Evolutionary conservation across 2,888 invertebrate genomes (phyloP), one percentile per base, ranked within the genome.

Genomic region (Drosophila anomalata): DNA sequence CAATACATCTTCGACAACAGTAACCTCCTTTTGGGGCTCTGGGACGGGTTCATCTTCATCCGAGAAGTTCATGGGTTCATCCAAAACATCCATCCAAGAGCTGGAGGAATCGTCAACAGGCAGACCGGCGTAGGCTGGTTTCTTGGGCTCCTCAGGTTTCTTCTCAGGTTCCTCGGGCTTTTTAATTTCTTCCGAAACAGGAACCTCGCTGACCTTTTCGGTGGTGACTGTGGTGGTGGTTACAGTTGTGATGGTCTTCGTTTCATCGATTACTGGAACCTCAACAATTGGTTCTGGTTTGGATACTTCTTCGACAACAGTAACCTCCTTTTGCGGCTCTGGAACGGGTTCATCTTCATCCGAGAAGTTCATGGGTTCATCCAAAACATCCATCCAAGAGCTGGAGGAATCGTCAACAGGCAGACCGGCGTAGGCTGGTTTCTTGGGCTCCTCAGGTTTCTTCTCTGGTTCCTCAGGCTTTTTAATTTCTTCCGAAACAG

Each of bases 381-480:
- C 87, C 31, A 85, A 33, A 11, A 87, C 89, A 58, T 91, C 89
- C 80, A 91, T 85, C 88, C 91, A 92, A 2, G 87, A 67, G 48
- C 77, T 88, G 22, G 89, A 74, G 0, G 90, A 74, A 20, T 90
- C 86, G 65, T 90, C 90, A 26, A 89, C 81, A 11, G 90, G 89
- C 59, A 89, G 75, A 55, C 88, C 89, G 39, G 87, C 89, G 56
- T 89, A 89, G 3, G 61, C 79, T 4, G 79, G 46, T 71, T 67
- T 67, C 0, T 29, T 39, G 5, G 14, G 39, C 46, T 75, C 76
- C 39, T 73, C 73, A 1, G 52, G 59, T 17, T 17, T 17, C 17
- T 17, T 17, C 17, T 17, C 17, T 17, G 14, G 39, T 44, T 75
- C 76, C 39, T 73, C 73, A 1, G 52, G 59, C 33, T 44, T 53